These are phyloP conservation scores for Lochmaea crataegi DNA, from an alignment of 2,888 invertebrate genomes.

Conservation along the genomic window DNA sequence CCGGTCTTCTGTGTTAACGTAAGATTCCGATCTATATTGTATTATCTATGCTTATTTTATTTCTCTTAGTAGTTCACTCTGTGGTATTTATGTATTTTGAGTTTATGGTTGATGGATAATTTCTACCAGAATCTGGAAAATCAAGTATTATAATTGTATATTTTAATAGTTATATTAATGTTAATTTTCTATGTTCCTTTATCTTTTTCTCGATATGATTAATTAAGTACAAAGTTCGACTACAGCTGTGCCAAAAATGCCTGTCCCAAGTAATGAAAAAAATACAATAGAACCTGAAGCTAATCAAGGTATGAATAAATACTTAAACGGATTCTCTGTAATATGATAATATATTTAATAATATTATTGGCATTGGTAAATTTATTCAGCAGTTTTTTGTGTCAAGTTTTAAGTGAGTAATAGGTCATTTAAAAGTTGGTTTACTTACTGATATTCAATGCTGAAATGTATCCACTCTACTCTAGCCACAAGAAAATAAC, in stretches of 20 bases:
- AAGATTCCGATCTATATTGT: not conserved
- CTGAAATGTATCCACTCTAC: not conserved
- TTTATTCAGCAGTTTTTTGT: not conserved
- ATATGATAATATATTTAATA: not conserved
- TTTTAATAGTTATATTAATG: too few relatives aligned
- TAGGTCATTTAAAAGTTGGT: not conserved
- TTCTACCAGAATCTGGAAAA: too few relatives aligned
- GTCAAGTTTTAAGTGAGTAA: not conserved
- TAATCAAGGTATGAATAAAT: slow-evolving; percentile 1
- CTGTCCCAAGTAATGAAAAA: slow-evolving; percentile 34
- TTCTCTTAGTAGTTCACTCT: too few relatives aligned
- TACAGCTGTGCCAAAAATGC: slow-evolving; percentile 24
- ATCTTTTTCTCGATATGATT: not conserved
- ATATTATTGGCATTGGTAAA: not conserved
- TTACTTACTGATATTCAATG: not conserved
- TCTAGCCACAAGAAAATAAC: not conserved
- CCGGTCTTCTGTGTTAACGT: not conserved
- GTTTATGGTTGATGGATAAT: too few relatives aligned
- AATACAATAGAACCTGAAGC: slow-evolving; percentile 7
- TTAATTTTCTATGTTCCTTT: too few relatives aligned
- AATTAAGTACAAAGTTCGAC: slow-evolving; percentile 1
- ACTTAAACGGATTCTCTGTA: too few relatives aligned
- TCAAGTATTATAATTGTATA: too few relatives aligned
- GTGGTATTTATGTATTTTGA: too few relatives aligned
- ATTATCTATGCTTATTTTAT: not conserved